Evolutionary conservation across 1,140 invertebrate species (phyloP).

Genomic region (Neodiprion pinetum): DNA sequence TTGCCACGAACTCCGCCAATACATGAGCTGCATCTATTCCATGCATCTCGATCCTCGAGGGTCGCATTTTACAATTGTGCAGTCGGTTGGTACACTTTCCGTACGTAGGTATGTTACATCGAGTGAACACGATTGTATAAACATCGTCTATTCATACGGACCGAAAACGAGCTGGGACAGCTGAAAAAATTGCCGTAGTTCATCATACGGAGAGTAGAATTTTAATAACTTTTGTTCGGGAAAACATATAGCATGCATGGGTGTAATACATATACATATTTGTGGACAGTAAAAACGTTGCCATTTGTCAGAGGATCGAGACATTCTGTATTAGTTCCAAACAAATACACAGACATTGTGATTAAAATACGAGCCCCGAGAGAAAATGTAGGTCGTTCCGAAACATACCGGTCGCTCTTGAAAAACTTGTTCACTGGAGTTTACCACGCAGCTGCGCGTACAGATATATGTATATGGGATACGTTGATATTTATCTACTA

Average conservation of each 20-base stretch:
- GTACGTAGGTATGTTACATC: background rate
- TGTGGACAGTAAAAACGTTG: background rate
- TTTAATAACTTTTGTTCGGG: slow-evolving; percentile 14
- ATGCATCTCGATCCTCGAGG: background rate
- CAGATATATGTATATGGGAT: background rate
- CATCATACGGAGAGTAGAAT: background rate
- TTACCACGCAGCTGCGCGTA: too few relatives aligned
- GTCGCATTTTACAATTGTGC: background rate
- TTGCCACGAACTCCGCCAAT: background rate
- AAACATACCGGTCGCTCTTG: background rate
- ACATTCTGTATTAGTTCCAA: background rate
- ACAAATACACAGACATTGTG: background rate
- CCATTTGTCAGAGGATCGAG: background rate
- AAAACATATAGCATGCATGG: background rate
- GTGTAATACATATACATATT: background rate
- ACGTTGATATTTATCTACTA: background rate
- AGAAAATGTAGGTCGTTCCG: background rate
- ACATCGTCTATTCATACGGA: background rate
- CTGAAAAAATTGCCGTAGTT: background rate
- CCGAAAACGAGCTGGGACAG: background rate
- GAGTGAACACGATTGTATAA: background rate
- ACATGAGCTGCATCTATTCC: background rate
- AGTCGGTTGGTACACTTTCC: background rate
- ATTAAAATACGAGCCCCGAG: slow-evolving; percentile 10
- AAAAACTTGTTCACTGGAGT: background rate